phyloP scores from a whole-genome alignment of 2,797 vertebrate genomes.

The Bradypus variegatus region DNA sequence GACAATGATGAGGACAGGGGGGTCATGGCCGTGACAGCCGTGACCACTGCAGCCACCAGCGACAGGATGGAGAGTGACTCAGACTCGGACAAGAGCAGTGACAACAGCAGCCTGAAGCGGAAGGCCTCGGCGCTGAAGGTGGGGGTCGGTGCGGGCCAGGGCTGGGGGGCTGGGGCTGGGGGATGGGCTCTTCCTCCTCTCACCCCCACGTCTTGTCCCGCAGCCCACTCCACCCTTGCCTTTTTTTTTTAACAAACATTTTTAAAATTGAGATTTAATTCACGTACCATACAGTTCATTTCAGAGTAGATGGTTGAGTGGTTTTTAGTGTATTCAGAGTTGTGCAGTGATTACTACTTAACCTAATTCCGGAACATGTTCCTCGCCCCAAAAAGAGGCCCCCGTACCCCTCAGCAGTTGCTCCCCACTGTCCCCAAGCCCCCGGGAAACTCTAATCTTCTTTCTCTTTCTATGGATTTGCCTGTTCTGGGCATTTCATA shows the following conservation, averaged over 20 bases:
- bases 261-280: neutral
- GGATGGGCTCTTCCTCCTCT: neutral
- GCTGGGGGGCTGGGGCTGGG: accelerated
- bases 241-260: neutral
- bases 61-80: slow-evolving; percentile 85
- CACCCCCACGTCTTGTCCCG: no score
- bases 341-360: neutral
- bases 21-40: slow-evolving; percentile 66
- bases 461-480: neutral
- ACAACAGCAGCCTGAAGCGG: slow-evolving; percentile 83
- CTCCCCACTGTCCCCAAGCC: neutral
- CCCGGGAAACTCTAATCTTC: accelerated
- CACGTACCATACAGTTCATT: neutral
- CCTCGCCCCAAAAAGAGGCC: neutral
- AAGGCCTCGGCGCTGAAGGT: slow-evolving; percentile 85
- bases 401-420: neutral
- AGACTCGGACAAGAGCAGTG: slow-evolving; percentile 87
- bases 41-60: slow-evolving; percentile 72
- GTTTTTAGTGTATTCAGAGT: neutral
- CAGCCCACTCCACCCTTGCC: accelerated
- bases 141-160: neutral
- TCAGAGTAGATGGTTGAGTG: neutral
- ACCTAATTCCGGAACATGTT: neutral
- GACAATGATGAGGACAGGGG: slow-evolving; percentile 73
- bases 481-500: neutral